Evolutionary conservation across 2,888 invertebrate genomes (phyloP).

Genomic region (Geotrupes spiniger): DNA sequence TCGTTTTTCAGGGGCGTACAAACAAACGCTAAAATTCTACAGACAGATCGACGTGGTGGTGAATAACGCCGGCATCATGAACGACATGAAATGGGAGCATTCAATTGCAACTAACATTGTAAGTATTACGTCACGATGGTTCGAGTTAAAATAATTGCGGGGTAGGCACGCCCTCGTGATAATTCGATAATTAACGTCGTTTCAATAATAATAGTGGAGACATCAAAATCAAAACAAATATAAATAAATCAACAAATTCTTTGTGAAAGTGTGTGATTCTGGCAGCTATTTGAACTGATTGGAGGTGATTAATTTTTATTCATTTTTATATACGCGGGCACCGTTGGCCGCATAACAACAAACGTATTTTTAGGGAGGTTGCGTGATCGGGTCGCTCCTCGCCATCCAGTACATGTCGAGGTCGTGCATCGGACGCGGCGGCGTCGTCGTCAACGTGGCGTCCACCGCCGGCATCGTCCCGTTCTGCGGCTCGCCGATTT

Average conservation of each 20-base stretch:
- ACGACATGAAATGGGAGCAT: conserved; percentile 72
- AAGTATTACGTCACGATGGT: conserved; percentile 22
- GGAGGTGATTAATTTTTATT: too few species aligned
- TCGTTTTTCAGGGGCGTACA: conserved; percentile 49
- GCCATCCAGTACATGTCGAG: conserved; percentile 58
- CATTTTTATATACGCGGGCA: too few species aligned
- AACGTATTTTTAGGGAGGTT: conserved; percentile 47
- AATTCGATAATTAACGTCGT: too few species aligned
- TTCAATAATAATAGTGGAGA: too few species aligned
- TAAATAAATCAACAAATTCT: too few species aligned
- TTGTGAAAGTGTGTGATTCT: too few species aligned
- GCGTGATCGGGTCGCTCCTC: conserved; percentile 49
- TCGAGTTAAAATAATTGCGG: conserved; percentile 6
- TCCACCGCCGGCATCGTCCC: conserved; percentile 58
- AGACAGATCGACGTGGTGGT: conserved; percentile 56
- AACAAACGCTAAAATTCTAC: conserved; percentile 47
- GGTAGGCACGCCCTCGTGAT: too few species aligned
- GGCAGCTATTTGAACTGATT: too few species aligned
- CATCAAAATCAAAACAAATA: too few species aligned
- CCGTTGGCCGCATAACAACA: too few species aligned
- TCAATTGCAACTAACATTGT: conserved; percentile 57
- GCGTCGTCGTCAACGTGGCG: conserved; percentile 62
- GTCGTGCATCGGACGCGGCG: conserved; percentile 57
- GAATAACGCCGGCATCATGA: conserved; percentile 78
- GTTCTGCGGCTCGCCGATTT: conserved; percentile 55